Evolutionary conservation across 2,797 vertebrate species (phyloP), one percentile per base, ranked within the genome.

Genomic region (Uromys caudimaculatus): DNA sequence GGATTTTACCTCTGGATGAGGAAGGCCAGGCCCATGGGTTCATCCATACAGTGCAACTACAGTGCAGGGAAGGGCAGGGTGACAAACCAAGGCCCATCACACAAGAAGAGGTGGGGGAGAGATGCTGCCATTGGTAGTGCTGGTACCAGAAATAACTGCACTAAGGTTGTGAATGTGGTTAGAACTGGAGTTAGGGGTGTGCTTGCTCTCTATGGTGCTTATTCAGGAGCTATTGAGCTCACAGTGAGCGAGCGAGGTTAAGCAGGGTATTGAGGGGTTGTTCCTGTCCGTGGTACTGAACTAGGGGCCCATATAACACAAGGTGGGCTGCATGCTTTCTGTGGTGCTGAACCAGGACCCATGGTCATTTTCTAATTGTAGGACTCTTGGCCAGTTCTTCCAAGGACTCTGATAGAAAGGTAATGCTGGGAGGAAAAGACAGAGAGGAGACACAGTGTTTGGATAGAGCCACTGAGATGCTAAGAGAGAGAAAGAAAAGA

Each of bases 171-270:
- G n/a, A 79, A 24, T 41, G 19, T 41, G 4, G 9, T 23, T n/a
- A 12, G 21, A n/a, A 19, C 41, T 6, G 12, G 87, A 38, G 1
- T 16, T n/a, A 0, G 35, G 13, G 14, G 32, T 6, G 21, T 17
- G 4, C 10, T 21, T 23, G 32, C 41, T 82, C 54, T 73, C 67
- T 64, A 1, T 35, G 14, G 29, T 87, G 14, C 75, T 96, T 86
- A 93, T 77, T 8, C 16, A n/a, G 23, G 19, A 0, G 0, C 6
- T n/a, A 0, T 1, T 0, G 11, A 64, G 24, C 50, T 56, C 67
- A 27, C 13, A 29, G n/a, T n/a, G n/a, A n/a, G n/a, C n/a, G n/a
- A n/a, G 38, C 27, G 8, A 38, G 1, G 24, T 3, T 35, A 47
- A 12, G 32, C 2, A 1, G 47, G 13, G 13, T 38, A 29, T 6